Base-by-base conservation (phyloP, 30 jellyfish, hydroid and myxozoan species). In the Mastigias papua region DNA sequence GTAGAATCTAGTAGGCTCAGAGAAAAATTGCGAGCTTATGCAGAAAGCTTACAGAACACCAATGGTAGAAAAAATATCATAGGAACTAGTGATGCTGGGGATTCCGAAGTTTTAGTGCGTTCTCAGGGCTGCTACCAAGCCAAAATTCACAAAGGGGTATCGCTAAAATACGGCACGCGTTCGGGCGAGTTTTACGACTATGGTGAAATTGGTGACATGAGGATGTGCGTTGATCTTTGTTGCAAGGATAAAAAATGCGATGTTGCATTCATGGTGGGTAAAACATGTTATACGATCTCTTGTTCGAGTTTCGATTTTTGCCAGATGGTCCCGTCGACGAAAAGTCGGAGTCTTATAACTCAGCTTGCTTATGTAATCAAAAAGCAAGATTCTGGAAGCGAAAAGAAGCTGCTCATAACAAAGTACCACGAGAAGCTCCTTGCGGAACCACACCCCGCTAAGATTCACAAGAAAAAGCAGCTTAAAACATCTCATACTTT, bases 291-390 rank as follows among this genome's bases (percentile, higher is more conserved):
- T 84, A 95, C 99, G 9, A 95, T 90, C 29, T 89, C 99, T 6
- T 95, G 99, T 69, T 95, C 96, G 1, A 95, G 97, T 25, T 90
- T 95, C 29, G 99, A 95, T 48, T 84, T 90, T 73, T 95, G 99
- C 66, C 98, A 86, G 65, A 95, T 95, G 97, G 90, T 90, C 34
- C 96, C 97, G 6, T 77, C 97, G 28, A 29, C 95, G 9, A 83
- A 82, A 31, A 48, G 78, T 0, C 90, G 84, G 11, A 31, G 73
- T 26, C 60, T 87, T 29, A 69, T 91, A 8, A 91, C 99, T 23
- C 97, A 89, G 69, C 98, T 95, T 46, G 99, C 99, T 16, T 95
- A 95, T 92, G 99, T 95, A 48, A 86, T 95, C 42, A 95, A 95
- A 67, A 77, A 69, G 57, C 82, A 73, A 17, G 91, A 86, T 86